Percentiles rank a stretch among this genome's conserved stretches.
Conservation (phyloP, 2,888 invertebrate genomes). For the Nomada lathburiana region DNA sequence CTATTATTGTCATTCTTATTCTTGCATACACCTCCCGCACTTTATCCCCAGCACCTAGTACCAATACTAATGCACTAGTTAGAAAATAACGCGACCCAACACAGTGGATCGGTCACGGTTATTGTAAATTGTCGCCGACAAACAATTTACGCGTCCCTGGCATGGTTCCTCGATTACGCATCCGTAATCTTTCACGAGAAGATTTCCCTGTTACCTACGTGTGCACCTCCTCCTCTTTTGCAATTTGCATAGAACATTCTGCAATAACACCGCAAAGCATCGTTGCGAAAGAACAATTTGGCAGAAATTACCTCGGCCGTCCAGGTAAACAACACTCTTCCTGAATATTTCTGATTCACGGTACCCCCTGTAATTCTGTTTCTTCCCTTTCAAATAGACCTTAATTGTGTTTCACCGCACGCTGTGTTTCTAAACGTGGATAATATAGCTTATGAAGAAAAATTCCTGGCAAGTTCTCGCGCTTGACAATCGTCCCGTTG, state of each 20-base stretch:
- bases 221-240: conserved; percentile 12
- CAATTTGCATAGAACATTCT: conserved; percentile 18
- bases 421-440: background rate
- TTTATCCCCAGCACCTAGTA: no score
- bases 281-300: background rate
- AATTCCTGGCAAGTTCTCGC: background rate
- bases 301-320: no score
- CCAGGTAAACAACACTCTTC: no score
- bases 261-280: conserved; percentile 21
- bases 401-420: background rate
- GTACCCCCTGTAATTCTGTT: no score
- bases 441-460: background rate
- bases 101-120: conserved; percentile 25
- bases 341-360: no score
- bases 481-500: conserved; percentile 13
- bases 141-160: conserved; percentile 51
- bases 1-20: no score
- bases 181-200: conserved; percentile 47
- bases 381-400: no score
- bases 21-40: no score
- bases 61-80: background rate
- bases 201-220: conserved; percentile 11
- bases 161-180: conserved; percentile 46
- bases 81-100: conserved; percentile 28
- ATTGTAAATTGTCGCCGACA: conserved; percentile 47